A percentile compares a stretch with the other conserved stretches of the same genome.
Evolutionary conservation across 1,140 invertebrate genomes (phyloP).

Genomic region (Hyphantria cunea): DNA sequence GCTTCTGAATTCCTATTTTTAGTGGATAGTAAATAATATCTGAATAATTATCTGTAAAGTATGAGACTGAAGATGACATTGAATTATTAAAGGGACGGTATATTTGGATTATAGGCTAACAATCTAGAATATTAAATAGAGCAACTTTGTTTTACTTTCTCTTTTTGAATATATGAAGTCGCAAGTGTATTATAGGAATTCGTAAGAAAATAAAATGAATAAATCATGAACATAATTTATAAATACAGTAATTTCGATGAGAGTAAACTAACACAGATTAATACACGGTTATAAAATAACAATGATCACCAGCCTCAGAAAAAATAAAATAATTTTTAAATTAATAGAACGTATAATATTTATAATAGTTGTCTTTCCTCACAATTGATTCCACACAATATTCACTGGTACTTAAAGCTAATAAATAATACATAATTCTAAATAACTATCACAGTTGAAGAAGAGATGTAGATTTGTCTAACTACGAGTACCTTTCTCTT

Average conservation of each 20-base stretch:
- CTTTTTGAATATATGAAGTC: too few species aligned
- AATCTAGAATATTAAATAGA: too few species aligned
- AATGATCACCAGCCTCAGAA: too few species aligned
- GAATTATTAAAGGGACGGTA: not conserved
- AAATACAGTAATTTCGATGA: too few species aligned
- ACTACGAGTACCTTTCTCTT: conserved; percentile 62
- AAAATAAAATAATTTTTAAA: not conserved
- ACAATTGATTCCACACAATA: conserved; percentile 16
- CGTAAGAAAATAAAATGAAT: too few species aligned
- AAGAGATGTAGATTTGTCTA: conserved; percentile 29
- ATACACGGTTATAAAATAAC: too few species aligned
- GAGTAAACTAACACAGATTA: too few species aligned
- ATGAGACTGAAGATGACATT: not conserved
- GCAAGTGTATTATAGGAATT: too few species aligned
- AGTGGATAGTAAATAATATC: too few species aligned
- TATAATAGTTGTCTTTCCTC: conserved; percentile 35
- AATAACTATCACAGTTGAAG: conserved; percentile 55
- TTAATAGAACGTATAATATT: not conserved
- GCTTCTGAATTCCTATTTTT: too few species aligned
- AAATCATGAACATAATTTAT: too few species aligned
- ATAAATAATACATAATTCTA: conserved; percentile 28
- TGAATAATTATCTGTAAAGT: not conserved
- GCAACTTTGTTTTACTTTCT: too few species aligned
- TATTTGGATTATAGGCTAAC: not conserved
- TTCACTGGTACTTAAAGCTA: conserved; percentile 36